Conservation (phyloP, 1,140 invertebrate species). For the Papilio helenus region DNA sequence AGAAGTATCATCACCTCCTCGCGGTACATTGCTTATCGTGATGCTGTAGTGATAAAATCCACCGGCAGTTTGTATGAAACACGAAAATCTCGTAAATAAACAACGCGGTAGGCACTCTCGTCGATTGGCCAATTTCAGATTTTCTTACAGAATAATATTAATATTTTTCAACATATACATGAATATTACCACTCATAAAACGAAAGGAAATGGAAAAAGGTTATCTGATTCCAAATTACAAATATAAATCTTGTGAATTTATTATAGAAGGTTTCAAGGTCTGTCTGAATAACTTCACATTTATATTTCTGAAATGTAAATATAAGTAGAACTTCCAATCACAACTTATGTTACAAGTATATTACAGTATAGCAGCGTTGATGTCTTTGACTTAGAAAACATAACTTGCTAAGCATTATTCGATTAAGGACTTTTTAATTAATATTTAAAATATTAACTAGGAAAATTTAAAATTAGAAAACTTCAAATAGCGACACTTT, state of each 20-base stretch:
- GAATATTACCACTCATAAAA: conserved; percentile 14
- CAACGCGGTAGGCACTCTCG: background rate
- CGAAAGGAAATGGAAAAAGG: conserved; percentile 18
- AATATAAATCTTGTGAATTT: conserved; percentile 8
- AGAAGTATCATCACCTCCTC: no score
- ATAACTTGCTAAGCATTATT: no score
- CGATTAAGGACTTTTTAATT: no score
- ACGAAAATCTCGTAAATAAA: conserved; percentile 7
- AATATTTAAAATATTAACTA: no score
- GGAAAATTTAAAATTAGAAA: background rate
- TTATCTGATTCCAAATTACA: conserved; percentile 11
- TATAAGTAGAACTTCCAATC: background rate
- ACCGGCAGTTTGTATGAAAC: background rate
- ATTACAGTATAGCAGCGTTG: background rate
- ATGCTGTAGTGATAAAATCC: background rate
- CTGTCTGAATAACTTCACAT: background rate
- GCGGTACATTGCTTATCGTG: background rate
- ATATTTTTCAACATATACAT: conserved; percentile 12
- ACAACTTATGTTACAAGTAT: background rate
- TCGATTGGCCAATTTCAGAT: conserved; percentile 7
- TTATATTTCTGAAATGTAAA: background rate
- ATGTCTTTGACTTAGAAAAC: background rate
- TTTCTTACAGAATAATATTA: conserved; percentile 19
- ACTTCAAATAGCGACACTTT: background rate
- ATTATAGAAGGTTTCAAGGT: background rate